Base-by-base conservation (phyloP, 2,797 vertebrate species). In the Fistularia tabacaria region DNA sequence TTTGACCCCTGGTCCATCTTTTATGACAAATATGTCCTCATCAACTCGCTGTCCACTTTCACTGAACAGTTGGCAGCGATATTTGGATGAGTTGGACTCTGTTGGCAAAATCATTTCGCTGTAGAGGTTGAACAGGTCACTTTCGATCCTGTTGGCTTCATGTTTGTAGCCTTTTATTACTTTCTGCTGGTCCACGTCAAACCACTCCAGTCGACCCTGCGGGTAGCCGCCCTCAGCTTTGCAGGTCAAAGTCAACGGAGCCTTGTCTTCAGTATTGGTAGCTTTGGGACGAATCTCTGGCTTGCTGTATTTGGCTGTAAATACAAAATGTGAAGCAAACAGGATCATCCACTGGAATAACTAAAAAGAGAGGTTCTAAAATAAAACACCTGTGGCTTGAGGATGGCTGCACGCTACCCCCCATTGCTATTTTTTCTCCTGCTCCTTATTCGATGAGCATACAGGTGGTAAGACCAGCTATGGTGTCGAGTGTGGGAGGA, bases 201-300 rank as follows among this genome's bases (percentile, higher is more conserved):
- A 83, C 91, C 91, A 92, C 12, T 7, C 53, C 46, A 92, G 38
- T 8, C 8, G 0, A 1, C 87, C 89, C 51, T 51, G 0, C 12
- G 87, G 90, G 60, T 78, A 88, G 14, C 91, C 89, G 1, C 64
- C 81, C 0, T 0, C 8, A 6, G 87, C 40, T 0, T 14, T 10
- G 45, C 91, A 92, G 1, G 7, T 36, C 54, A 91, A 41, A 1
- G 13, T 36, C 3, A 36, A 39, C 43, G 6, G 11, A 5, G 51
- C 49, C 0, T 6, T 6, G 15, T 0, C 0, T 0, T 53, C 1
- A 0, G 51, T 12, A 3, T 7, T 10, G 9, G 48, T 0, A 1
- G 61, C 41, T 1, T 0, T 4, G 9, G 1, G 15, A 1, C 0
- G 0, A 1, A 81, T 10, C 0, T 0, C 41, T 0, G 75, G 37